Conservation (phyloP, 2,888 invertebrate genomes). For the Lasioglossum leucozonium region DNA sequence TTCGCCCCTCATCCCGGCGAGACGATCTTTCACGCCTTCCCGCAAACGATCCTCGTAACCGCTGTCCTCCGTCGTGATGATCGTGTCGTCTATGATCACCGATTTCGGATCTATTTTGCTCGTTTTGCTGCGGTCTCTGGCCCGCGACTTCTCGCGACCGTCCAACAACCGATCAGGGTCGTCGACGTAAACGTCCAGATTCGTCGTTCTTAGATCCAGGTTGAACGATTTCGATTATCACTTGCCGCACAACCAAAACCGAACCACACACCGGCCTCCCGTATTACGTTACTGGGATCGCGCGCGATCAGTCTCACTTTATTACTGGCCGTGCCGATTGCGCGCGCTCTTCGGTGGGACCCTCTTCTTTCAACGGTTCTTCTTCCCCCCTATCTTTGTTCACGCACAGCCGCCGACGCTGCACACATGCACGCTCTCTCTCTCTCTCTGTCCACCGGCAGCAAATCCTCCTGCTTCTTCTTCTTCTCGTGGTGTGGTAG, state of each 20-base stretch:
- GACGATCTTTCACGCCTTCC: constrained; percentile 67
- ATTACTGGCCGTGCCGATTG: not conserved
- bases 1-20: constrained; percentile 84
- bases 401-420: not conserved
- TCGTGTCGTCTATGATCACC: constrained; percentile 53
- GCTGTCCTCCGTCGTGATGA: constrained; percentile 50
- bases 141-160: constrained; percentile 33
- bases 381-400: constrained; percentile 2
- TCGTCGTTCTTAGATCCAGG: constrained; percentile 64
- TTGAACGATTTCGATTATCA: constrained; percentile 32
- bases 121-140: constrained; percentile 37
- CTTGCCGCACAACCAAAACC: not conserved
- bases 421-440: not conserved
- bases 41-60: constrained; percentile 67
- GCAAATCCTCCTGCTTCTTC: not conserved
- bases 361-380: constrained; percentile 1
- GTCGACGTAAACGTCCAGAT: constrained; percentile 44
- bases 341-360: not conserved
- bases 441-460: not conserved
- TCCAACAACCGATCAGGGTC: constrained; percentile 37
- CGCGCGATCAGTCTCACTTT: not conserved
- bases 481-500: not conserved
- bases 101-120: constrained; percentile 49
- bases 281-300: not conserved
- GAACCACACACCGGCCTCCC: not conserved